Conservation (phyloP, 2,113 vertebrate species). For the Ploceus nigricollis region DNA sequence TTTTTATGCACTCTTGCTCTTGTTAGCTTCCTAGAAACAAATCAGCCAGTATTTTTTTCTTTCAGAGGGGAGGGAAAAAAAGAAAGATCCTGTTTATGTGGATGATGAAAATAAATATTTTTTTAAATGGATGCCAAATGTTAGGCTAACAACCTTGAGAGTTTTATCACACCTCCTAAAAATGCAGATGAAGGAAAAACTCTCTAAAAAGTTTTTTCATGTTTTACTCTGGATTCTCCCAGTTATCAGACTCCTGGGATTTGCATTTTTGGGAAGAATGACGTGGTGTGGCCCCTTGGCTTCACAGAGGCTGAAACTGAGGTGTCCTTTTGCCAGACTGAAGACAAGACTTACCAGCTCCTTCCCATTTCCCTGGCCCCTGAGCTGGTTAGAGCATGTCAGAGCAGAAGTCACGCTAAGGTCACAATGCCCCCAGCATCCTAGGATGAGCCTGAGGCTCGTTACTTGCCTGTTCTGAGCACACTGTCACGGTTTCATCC, state of each 20-base stretch:
- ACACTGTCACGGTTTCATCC: background rate
- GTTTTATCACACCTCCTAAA: background rate
- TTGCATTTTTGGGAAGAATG: background rate
- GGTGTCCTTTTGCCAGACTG: background rate
- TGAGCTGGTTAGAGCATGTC: fast-evolving
- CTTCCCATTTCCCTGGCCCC: background rate
- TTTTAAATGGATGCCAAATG: background rate
- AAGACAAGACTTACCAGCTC: background rate
- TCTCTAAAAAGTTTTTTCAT: background rate
- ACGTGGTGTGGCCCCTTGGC: background rate
- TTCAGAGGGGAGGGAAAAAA: background rate
- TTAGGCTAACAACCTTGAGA: background rate
- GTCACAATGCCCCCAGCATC: background rate
- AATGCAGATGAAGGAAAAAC: background rate
- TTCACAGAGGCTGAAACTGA: background rate
- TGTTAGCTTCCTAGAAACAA: background rate
- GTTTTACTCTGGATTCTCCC: background rate
- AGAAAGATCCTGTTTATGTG: background rate
- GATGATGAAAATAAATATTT: background rate
- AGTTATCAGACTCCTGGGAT: background rate
- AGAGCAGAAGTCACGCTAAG: background rate
- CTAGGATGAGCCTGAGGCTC: background rate
- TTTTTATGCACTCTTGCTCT: background rate
- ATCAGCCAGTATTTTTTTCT: background rate
- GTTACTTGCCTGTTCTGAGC: background rate